A percentile compares a stretch with the other conserved stretches of the same genome.
Evolutionary conservation across 2,113 vertebrate genomes (phyloP).

Genomic region (Probosciger aterrimus): DNA sequence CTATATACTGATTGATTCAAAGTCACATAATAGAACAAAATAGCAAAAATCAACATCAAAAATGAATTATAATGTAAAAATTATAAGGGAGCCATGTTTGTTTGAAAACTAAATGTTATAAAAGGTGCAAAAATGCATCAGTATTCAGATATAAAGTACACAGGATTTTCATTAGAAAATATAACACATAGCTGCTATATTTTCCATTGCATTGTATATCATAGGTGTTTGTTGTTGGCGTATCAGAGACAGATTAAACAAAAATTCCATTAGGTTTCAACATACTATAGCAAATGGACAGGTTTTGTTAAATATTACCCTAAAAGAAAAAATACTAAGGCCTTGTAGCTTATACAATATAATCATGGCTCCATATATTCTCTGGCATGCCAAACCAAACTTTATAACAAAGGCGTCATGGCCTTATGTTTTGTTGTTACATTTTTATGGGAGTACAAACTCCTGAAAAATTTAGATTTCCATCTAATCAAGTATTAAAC

Average conservation of each 20-base stretch:
- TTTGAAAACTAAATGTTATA: constrained; percentile 12
- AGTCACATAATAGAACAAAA: constrained; percentile 1
- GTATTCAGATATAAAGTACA: not conserved
- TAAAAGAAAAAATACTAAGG: not conserved
- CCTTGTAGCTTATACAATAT: not conserved
- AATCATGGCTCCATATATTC: not conserved
- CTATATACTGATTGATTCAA: not conserved
- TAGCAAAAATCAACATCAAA: not conserved
- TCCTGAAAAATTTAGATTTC: not conserved
- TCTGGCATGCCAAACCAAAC: not conserved
- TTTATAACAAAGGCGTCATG: not conserved
- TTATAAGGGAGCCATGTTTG: not conserved
- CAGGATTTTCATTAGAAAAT: not conserved
- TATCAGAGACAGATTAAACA: constrained; percentile 1
- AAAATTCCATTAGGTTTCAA: not conserved
- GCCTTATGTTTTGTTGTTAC: not conserved
- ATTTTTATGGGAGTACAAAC: not conserved
- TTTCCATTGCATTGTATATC: not conserved
- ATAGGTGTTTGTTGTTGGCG: not conserved
- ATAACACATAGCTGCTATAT: not conserved
- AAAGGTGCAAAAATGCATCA: not conserved
- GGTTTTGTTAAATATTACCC: not conserved
- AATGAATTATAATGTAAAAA: constrained; percentile 20
- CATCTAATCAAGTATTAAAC: not conserved
- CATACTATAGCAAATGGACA: not conserved